Evolutionary conservation across 2,113 vertebrate species (phyloP), one percentile per base, ranked within the genome.

Genomic region (Blennius ocellaris): DNA sequence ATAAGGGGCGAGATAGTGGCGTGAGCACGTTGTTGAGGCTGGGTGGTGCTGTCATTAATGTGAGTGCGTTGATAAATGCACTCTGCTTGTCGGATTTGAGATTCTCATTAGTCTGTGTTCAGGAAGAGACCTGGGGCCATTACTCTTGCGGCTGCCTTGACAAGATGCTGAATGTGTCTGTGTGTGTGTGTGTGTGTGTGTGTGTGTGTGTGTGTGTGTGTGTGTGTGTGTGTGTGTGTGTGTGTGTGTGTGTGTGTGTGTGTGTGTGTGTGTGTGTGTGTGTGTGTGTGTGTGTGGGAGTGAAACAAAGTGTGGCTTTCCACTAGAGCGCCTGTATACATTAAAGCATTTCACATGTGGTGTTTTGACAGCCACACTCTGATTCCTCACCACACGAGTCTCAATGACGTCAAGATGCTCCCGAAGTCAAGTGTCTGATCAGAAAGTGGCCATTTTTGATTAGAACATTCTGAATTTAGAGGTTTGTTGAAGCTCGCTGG

Each of bases 71-170:
- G 93, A 94, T 93, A 85, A 92, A 94, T 93, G 91, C 85, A 85
- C 88, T 91, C 62, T 58, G 90, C 92, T 93, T 89, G 93, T 92
- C 77, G 81, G 86, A 87, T 92, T 89, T 90, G 90, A 93, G 92
- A 88, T 91, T 89, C 87, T 93, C 92, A 93, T 94, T 94, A 94
- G 92, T 93, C 88, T 82, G 87, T 86, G 90, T 92, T 92, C 85
- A 81, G 83, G 85, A 90, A 80, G 80, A 68, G 89, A 88, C 81
- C 85, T 55, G 78, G 57, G 71, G 77, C 85, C 87, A 93, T 94
- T 93, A 91, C 69, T 93, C 90, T 87, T 85, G 76, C 72, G 69
- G 85, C 61, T 73, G 76, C 71, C 39, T 55, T 76, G 86, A 91
- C 78, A 84, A 56, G 56, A 73, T 66, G 77, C 81, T 59, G 65